Conservation (phyloP, 2,113 vertebrate genomes). For the Ifrita kowaldi region DNA sequence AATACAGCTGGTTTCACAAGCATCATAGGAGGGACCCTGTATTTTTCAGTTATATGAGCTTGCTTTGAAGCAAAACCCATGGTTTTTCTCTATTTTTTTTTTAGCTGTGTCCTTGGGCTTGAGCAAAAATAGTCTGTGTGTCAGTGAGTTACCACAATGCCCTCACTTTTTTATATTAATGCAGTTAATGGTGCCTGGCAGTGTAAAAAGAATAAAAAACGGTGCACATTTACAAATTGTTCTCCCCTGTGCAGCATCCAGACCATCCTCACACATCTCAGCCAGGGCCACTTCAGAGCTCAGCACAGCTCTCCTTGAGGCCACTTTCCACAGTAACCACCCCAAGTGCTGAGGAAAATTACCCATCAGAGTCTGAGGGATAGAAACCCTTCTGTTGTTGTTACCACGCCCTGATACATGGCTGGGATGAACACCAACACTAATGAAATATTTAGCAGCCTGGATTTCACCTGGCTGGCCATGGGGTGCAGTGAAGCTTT, state of each 20-base stretch:
- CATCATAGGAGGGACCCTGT: background rate
- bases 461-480: background rate
- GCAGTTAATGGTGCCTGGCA: background rate
- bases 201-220: background rate
- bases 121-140: background rate
- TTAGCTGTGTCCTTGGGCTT: background rate
- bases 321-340: background rate
- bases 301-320: background rate
- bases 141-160: background rate
- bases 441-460: slow-evolving; percentile 40
- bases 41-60: background rate
- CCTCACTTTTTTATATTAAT: background rate
- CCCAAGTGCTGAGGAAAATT: background rate
- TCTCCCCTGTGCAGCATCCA: background rate
- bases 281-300: background rate
- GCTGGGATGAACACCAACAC: background rate
- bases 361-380: background rate
- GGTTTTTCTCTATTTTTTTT: background rate
- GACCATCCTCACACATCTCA: background rate
- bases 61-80: background rate
- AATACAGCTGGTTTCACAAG: background rate
- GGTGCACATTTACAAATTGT: background rate
- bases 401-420: background rate
- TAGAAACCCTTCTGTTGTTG: background rate
- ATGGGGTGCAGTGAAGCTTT: slow-evolving; percentile 4